Percentiles rank a stretch among this genome's conserved stretches.
phyloP scores from a whole-genome alignment of 2,888 invertebrate species.

The Phaedon cochleariae region DNA sequence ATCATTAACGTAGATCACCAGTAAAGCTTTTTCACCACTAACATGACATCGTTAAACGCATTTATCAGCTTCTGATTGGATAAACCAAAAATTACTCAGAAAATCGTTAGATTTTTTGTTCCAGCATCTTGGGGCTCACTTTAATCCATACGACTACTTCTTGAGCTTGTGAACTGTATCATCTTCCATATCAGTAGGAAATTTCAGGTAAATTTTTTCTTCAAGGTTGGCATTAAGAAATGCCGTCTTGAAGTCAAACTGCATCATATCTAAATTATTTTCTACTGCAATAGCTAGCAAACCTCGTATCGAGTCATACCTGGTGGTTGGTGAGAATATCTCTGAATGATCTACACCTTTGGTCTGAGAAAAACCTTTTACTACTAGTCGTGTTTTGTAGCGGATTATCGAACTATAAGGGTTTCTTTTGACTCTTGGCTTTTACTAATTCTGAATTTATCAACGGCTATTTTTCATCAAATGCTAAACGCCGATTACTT shows the following conservation, averaged over 20 bases:
- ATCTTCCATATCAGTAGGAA: not conserved
- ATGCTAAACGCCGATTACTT: no score
- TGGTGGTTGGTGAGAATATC: slow-evolving; percentile 10
- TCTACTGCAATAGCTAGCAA: slow-evolving; percentile 5
- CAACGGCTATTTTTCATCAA: no score
- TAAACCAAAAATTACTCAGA: slow-evolving; percentile 6
- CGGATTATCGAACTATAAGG: no score
- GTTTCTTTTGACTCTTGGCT: no score
- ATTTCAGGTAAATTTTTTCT: slow-evolving; percentile 7
- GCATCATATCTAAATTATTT: not conserved
- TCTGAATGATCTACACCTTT: slow-evolving; percentile 2
- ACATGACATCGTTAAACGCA: slow-evolving; percentile 3
- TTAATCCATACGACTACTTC: slow-evolving; percentile 16
- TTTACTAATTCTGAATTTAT: no score
- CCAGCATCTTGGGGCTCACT: slow-evolving; percentile 17
- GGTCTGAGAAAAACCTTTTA: no score
- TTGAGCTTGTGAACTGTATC: not conserved
- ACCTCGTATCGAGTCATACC: slow-evolving; percentile 14
- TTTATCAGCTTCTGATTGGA: slow-evolving; percentile 12
- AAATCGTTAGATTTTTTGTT: slow-evolving; percentile 13
- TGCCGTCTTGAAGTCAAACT: slow-evolving; percentile 9
- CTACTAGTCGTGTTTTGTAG: no score
- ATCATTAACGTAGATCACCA: slow-evolving; percentile 22
- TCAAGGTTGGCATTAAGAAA: slow-evolving; percentile 7
- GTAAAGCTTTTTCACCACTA: not conserved